Evolutionary conservation across 2,888 invertebrate genomes (phyloP).

Genomic region (Pedicia rivosa): DNA sequence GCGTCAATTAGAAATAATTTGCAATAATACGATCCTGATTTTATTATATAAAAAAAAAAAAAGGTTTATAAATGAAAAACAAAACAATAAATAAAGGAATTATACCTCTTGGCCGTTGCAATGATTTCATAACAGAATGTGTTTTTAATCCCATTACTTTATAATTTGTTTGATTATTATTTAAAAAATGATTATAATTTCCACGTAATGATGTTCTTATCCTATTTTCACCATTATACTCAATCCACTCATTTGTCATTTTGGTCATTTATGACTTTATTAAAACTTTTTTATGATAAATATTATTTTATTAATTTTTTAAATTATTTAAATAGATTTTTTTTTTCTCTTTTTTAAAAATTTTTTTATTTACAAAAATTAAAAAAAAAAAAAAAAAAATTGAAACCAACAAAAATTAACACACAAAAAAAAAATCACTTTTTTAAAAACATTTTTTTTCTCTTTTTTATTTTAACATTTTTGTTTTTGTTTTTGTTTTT

Average conservation of each 20-base stretch:
- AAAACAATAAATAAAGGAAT: too few species aligned
- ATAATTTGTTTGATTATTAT: conserved; percentile 19
- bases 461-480: too few species aligned
- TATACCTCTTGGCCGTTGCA: conserved; percentile 14
- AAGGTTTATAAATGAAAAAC: too few species aligned
- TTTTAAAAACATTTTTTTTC: too few species aligned
- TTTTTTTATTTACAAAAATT: neutral
- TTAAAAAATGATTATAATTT: conserved; percentile 12
- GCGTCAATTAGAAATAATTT: too few species aligned
- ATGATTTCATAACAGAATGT: conserved; percentile 13
- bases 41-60: too few species aligned
- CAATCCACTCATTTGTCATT: conserved; percentile 32
- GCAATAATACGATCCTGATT: too few species aligned
- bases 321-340: neutral
- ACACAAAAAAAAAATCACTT: too few species aligned
- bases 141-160: conserved; percentile 14
- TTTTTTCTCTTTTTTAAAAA: neutral
- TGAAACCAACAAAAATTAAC: too few species aligned
- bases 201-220: conserved; percentile 23
- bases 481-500: too few species aligned
- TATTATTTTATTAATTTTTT: conserved; percentile 2
- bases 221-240: conserved; percentile 26
- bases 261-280: too few species aligned
- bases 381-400: too few species aligned
- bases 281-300: neutral